Evolutionary conservation across 92 coral and sea anemone genomes (phyloP).

Genomic region (Muricea muricata): DNA sequence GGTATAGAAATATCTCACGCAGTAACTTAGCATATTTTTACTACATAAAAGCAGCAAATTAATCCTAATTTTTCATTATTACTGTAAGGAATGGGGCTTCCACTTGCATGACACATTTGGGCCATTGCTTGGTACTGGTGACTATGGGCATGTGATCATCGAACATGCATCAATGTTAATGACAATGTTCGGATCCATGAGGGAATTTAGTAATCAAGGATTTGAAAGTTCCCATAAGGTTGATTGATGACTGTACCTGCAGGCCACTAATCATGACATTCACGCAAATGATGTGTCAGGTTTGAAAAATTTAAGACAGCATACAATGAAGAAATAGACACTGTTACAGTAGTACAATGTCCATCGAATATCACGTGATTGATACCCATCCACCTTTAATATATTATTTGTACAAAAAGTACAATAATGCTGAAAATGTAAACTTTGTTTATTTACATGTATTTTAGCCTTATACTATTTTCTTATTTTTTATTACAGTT

Average conservation of each 20-base stretch:
- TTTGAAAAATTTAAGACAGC: too few relatives aligned
- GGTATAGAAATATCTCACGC: too few relatives aligned
- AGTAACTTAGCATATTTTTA: too few relatives aligned
- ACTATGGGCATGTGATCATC: not conserved
- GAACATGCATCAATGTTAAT: slow-evolving; percentile 15
- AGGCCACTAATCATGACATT: slow-evolving; percentile 1
- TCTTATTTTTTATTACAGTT: not conserved
- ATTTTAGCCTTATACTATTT: not conserved
- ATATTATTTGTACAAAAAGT: not conserved
- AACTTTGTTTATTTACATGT: too few relatives aligned
- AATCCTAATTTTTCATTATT: not conserved
- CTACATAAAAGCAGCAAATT: too few relatives aligned
- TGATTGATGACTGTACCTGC: not conserved
- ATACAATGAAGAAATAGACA: too few relatives aligned
- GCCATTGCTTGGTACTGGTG: not conserved
- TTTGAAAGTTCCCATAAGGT: slow-evolving; percentile 16
- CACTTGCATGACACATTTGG: not conserved
- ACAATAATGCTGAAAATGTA: too few relatives aligned
- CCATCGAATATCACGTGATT: not conserved
- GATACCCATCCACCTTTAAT: not conserved
- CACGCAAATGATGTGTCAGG: not conserved
- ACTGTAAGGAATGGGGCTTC: not conserved
- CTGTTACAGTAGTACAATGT: too few relatives aligned
- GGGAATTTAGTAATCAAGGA: slow-evolving; percentile 8
- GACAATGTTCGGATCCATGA: slow-evolving; percentile 4